Evolutionary conservation across 1,140 invertebrate species (phyloP).

Genomic region (Drosophila ambigua): DNA sequence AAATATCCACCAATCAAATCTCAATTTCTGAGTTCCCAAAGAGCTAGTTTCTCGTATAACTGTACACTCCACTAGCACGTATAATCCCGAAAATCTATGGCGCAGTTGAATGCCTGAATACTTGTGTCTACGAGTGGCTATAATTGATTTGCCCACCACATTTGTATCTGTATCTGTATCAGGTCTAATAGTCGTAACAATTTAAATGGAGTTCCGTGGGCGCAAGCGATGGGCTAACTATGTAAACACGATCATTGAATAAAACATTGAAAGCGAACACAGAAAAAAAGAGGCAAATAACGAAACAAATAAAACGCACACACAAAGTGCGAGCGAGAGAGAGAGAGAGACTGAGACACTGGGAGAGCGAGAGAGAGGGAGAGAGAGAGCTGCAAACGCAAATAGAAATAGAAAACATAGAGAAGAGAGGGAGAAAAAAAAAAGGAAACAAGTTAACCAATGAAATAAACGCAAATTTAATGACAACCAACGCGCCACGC

Average conservation of each 20-base stretch:
- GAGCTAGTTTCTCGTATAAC: no score
- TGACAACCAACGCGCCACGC: slow-evolving; percentile 71
- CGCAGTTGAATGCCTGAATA: neutral
- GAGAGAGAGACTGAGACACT: slow-evolving; percentile 12
- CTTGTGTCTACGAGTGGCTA: neutral
- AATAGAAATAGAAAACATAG: slow-evolving; percentile 53
- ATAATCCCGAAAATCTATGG: neutral
- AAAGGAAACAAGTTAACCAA: slow-evolving; percentile 77
- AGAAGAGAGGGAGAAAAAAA: slow-evolving; percentile 26
- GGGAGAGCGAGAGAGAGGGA: slow-evolving; percentile 36
- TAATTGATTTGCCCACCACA: slow-evolving; percentile 30
- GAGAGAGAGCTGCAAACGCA: neutral
- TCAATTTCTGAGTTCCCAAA: no score
- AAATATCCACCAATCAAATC: no score
- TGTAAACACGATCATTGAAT: slow-evolving; percentile 78
- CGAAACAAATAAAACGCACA: slow-evolving; percentile 66
- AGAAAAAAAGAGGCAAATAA: slow-evolving; percentile 30
- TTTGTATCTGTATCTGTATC: slow-evolving; percentile 3
- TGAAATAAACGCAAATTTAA: slow-evolving; percentile 82
- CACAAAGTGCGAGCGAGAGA: slow-evolving; percentile 9
- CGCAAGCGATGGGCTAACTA: slow-evolving; percentile 59
- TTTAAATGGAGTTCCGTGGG: slow-evolving; percentile 60
- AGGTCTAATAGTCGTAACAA: slow-evolving; percentile 33
- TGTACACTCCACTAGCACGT: no score
- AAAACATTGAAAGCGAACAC: slow-evolving; percentile 52